Evolutionary conservation across 1,140 invertebrate species (phyloP), one percentile per base, ranked within the genome.

Genomic region (Homarus americanus): DNA sequence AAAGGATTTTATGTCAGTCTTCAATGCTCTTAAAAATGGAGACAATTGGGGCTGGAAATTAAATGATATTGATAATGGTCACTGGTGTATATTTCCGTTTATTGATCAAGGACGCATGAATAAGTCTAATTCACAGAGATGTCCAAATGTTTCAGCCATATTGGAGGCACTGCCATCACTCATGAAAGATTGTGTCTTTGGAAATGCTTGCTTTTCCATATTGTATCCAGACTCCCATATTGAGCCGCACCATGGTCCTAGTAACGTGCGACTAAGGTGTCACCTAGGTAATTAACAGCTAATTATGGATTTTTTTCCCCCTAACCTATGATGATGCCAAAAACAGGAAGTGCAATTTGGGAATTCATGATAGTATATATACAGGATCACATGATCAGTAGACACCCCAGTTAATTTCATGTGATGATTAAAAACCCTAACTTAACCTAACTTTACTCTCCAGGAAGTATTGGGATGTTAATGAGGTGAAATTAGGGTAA

Each of bases 51-150:
- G 91, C 15, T 91, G 91, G 91, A 91, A 91, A 63, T 38, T 82
- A 12, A 91, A 91, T 41, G 79, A 85, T 41, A 75, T 91, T 9
- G 38, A 28, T 20, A n/a, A 49, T n/a, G 91, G 91, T 9, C 91
- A 91, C 66, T 91, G 91, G 91, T 91, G 91, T n/a, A 87, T 91
- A 28, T 91, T 87, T 66, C 91, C 91, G 4, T 82, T 91, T 1
- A 82, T 91, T 28, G 78, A 91, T 36, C 84, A 91, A 63, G 91
- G 91, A 32, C 34, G 63, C 2, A 24, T 83, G 7, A 40, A 41
- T 28, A 41, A 87, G n/a, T 36, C 63, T 15, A 91, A 91, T 20
- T 87, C 85, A 41, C 41, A 34, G 7, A 76, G 72, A 34, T 91
- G 90, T 44, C 90, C 90, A 34, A 80, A 86, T 41, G 82, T 80